Evolutionary conservation across 2,113 vertebrate genomes (phyloP).

Genomic region (Pogonocichla stellata): DNA sequence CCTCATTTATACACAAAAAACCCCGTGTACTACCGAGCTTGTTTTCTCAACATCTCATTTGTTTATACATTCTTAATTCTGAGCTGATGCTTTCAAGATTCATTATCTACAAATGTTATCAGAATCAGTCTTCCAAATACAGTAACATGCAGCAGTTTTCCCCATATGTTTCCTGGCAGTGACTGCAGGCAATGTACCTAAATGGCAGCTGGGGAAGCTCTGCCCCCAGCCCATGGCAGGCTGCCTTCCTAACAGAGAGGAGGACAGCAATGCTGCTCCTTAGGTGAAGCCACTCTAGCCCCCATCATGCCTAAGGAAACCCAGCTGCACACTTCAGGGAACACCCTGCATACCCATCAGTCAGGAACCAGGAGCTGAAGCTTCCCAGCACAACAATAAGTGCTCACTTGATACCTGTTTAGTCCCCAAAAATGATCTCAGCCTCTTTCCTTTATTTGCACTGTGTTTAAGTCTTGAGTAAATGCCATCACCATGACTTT

Average conservation of each 20-base stretch:
- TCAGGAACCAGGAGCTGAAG: neutral
- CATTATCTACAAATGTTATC: neutral
- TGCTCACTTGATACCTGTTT: neutral
- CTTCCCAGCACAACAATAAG: neutral
- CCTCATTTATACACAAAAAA: neutral
- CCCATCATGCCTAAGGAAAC: neutral
- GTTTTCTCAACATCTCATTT: neutral
- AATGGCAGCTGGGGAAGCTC: neutral
- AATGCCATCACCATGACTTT: neutral
- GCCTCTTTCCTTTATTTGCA: neutral
- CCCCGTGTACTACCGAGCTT: fast-evolving
- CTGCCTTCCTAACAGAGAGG: neutral
- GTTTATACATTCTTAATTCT: neutral
- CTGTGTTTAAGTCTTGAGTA: neutral
- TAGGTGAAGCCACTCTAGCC: neutral
- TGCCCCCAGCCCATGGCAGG: fast-evolving
- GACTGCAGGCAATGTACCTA: neutral
- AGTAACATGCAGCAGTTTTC: neutral
- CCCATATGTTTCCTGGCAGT: neutral
- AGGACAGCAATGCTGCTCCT: neutral
- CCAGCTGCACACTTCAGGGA: neutral
- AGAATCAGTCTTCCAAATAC: neutral
- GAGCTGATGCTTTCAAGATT: neutral
- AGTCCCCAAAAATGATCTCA: neutral
- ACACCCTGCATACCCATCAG: neutral